Evolutionary conservation across 2,113 vertebrate species (phyloP).

Genomic region (Microcebus ravelobensis): DNA sequence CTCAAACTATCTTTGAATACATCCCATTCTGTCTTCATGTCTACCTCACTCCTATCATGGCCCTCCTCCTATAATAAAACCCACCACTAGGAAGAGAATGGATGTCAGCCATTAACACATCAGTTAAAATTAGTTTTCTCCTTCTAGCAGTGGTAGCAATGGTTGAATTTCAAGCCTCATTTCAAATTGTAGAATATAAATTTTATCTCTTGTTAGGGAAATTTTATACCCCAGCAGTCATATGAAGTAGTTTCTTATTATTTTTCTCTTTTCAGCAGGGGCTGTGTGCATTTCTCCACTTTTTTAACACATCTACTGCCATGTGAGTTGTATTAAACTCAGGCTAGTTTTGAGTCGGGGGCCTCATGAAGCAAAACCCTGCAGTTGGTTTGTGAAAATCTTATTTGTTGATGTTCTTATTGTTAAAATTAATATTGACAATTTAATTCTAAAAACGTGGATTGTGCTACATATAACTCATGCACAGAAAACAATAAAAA

Average conservation of each 20-base stretch:
- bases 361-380: too few species aligned
- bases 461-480: too few species aligned
- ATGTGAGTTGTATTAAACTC: too few species aligned
- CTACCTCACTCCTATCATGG: not conserved
- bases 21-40: not conserved
- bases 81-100: not conserved
- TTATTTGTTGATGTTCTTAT: too few species aligned
- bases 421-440: too few species aligned
- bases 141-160: not conserved
- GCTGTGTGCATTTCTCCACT: not conserved
- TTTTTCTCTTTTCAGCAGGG: not conserved
- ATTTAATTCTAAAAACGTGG: too few species aligned
- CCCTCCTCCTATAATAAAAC: not conserved
- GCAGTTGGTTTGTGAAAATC: too few species aligned
- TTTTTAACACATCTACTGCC: not conserved
- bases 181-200: not conserved
- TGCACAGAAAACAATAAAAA: too few species aligned
- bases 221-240: not conserved
- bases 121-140: conserved; percentile 1
- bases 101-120: not conserved
- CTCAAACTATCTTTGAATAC: not conserved
- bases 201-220: not conserved
- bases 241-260: not conserved
- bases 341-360: too few species aligned
- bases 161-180: not conserved